Conservation (phyloP, 2,797 vertebrate species). For the Setipinna tenuifilis region DNA sequence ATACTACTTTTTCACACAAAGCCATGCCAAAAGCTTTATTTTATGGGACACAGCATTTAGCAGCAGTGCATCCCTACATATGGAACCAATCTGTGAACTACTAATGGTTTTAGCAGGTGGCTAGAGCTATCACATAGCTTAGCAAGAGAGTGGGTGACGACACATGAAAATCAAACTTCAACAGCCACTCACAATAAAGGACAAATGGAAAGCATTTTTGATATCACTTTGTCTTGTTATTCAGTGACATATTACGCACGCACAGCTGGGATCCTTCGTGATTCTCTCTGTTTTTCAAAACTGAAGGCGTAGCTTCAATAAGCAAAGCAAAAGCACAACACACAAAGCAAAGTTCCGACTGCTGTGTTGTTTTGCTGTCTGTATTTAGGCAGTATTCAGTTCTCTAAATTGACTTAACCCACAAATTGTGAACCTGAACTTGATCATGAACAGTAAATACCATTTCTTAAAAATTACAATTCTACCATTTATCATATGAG, state of each 20-base stretch:
- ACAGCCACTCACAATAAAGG: slow-evolving; percentile 16
- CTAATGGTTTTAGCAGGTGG: slow-evolving; percentile 76
- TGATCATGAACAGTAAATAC: neutral
- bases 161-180: slow-evolving; percentile 45
- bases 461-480: neutral
- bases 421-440: neutral
- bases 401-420: neutral
- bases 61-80: slow-evolving; percentile 70
- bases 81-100: slow-evolving; percentile 69
- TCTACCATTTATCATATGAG: neutral
- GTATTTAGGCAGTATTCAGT: neutral
- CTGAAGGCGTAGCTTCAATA: neutral
- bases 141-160: slow-evolving; percentile 53
- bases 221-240: neutral
- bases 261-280: neutral
- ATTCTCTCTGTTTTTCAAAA: neutral
- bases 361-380: neutral
- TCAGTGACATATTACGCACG: neutral
- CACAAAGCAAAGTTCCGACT: neutral
- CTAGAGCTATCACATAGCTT: slow-evolving; percentile 61
- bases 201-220: neutral
- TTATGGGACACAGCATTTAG: slow-evolving; percentile 68
- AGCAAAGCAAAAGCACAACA: neutral
- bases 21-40: slow-evolving; percentile 66
- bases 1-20: slow-evolving; percentile 58